Evolutionary conservation across 1,140 invertebrate species (phyloP), one percentile per base, ranked within the genome.

Genomic region (Tetramorium simillimum): DNA sequence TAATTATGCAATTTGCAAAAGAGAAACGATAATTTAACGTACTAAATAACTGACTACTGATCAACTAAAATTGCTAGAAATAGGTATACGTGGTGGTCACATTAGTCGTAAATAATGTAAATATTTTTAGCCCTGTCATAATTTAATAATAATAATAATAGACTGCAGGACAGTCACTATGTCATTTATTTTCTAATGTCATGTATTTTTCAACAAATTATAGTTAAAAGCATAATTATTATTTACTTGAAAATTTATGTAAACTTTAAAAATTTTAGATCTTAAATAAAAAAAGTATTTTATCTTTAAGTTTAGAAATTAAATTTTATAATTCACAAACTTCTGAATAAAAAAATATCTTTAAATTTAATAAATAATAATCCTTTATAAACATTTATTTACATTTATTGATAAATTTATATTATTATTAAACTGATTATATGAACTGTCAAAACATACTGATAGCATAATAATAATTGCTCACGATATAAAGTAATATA

Each of bases 161-260:
- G 18, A 16, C 4, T 4, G 37, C 7, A 65, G 37, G 3, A 6
- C 18, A 5, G 1, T 10, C 10, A 3, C 21, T 21, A 14, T 10
- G 33, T 7, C 37, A 21, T 3, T 67, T 40, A 5, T 67, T 21
- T 40, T 2, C 16, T 65, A 9, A 43, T 67, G 7, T 9, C 33
- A 63, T 37, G 7, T 65, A 40, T 65, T 65, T 67, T 67, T 65
- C 62, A 67, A 43, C 2, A 67, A 12, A 67, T 67, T 67, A 21
- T 10, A 40, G 10, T 67, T 37, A 10, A 67, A 69, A 21, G 14
- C 21, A 24, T 37, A 21, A 65, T 65, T n/a, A 37, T n/a, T 37
- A 65, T 65, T 65, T 65, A 21, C 33, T 10, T 12, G 3, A 40
- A n/a, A 40, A 65, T 65, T 40, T 37, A 40, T 65, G n/a, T 21